Conservation (phyloP, 2,797 vertebrate species). For the Lithobates sylvaticus region DNA sequence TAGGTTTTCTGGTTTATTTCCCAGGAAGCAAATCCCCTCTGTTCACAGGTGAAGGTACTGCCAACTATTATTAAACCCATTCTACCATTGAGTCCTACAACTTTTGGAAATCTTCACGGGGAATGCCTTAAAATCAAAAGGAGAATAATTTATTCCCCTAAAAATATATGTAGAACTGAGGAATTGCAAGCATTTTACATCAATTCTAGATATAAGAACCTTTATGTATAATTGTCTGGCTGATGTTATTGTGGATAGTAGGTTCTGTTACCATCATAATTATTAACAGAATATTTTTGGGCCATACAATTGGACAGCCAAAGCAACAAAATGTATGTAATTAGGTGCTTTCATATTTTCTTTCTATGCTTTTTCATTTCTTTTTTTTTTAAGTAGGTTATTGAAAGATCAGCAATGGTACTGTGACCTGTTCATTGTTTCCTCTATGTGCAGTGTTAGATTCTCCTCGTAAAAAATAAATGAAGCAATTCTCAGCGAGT, state of each 20-base stretch:
- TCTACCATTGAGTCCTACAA: too few relatives aligned
- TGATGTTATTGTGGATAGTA: background rate
- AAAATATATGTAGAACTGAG: background rate
- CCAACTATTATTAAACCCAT: too few relatives aligned
- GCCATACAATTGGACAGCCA: too few relatives aligned
- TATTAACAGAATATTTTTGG: background rate
- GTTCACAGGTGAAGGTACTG: too few relatives aligned
- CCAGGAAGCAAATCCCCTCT: too few relatives aligned
- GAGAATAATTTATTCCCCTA: background rate
- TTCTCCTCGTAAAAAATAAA: background rate
- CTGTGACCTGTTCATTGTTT: conserved; percentile 10
- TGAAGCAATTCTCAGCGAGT: conserved; percentile 14
- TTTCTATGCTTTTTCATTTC: background rate
- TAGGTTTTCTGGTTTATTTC: too few relatives aligned
- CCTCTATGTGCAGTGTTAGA: background rate
- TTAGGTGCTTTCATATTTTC: background rate
- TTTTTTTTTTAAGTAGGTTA: background rate
- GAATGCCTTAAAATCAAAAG: too few relatives aligned
- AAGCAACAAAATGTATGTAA: background rate
- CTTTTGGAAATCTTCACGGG: too few relatives aligned
- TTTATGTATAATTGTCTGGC: too few relatives aligned
- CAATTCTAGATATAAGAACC: too few relatives aligned
- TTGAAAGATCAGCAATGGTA: background rate
- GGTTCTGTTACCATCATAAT: background rate
- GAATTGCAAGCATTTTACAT: background rate